phyloP scores from a whole-genome alignment of 2,113 vertebrate species.

The Charadrius vociferus region DNA sequence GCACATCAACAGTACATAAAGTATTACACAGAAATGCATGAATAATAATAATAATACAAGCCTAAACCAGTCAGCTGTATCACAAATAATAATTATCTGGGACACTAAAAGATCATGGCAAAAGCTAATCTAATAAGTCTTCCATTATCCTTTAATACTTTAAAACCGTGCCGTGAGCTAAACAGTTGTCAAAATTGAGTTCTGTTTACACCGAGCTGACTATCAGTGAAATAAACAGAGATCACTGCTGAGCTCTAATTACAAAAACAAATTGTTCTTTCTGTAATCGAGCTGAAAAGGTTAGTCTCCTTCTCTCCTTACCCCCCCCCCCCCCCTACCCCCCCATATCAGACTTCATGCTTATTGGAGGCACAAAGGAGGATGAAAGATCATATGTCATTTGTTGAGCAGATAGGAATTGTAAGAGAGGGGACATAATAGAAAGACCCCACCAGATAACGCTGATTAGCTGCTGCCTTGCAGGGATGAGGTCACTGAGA shows the following conservation, averaged over 20 bases:
- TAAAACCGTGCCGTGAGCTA: slow-evolving; percentile 74
- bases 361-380: not conserved
- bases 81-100: slow-evolving; percentile 74
- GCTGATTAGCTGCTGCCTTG: slow-evolving; percentile 22
- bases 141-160: slow-evolving; percentile 77
- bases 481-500: slow-evolving; percentile 9
- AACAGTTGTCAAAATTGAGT: slow-evolving; percentile 74
- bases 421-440: not conserved
- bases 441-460: not conserved
- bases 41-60: slow-evolving; percentile 47
- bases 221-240: slow-evolving; percentile 54
- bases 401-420: not conserved
- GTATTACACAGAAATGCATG: slow-evolving; percentile 24
- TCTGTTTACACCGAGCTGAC: slow-evolving; percentile 67
- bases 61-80: slow-evolving; percentile 63
- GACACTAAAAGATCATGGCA: slow-evolving; percentile 74
- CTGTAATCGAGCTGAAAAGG: slow-evolving; percentile 50
- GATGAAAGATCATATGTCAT: not conserved
- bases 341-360: not conserved
- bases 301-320: slow-evolving; percentile 13
- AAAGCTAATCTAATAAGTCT: slow-evolving; percentile 82
- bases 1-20: slow-evolving; percentile 41
- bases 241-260: slow-evolving; percentile 66
- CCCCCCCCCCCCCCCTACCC: not conserved
- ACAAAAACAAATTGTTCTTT: slow-evolving; percentile 60